phyloP scores from a whole-genome alignment of 2,888 invertebrate genomes.

The Mythimna ferrago region DNA sequence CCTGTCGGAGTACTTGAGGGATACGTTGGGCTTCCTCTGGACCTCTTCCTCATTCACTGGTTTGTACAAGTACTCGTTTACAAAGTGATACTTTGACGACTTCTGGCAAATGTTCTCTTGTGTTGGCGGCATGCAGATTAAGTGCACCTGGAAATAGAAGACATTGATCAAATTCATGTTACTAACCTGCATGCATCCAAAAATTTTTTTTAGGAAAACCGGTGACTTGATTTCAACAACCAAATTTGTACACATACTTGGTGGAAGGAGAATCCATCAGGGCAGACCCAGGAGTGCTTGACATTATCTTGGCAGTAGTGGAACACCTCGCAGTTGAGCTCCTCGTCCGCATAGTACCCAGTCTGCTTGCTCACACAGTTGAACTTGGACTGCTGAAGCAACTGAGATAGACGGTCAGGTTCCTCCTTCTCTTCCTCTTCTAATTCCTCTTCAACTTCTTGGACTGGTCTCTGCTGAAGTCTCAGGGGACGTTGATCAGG shows the following conservation, averaged over 20 bases:
- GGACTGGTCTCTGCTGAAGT: slow-evolving; percentile 77
- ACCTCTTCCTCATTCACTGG: slow-evolving; percentile 96
- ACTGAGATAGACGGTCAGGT: slow-evolving; percentile 95
- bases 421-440: slow-evolving; percentile 95
- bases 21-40: slow-evolving; percentile 95
- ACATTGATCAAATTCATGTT: neutral
- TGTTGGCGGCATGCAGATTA: slow-evolving; percentile 98
- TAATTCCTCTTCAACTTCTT: slow-evolving; percentile 87
- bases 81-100: slow-evolving; percentile 97
- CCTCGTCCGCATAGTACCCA: slow-evolving; percentile 97
- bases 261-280: slow-evolving; percentile 97
- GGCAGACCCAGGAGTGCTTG: slow-evolving; percentile 98
- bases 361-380: slow-evolving; percentile 95
- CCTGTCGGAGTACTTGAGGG: slow-evolving; percentile 95
- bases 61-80: slow-evolving; percentile 97
- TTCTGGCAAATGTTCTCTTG: slow-evolving; percentile 97
- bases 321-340: slow-evolving; percentile 97
- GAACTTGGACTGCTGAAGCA: slow-evolving; percentile 96
- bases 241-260: slow-evolving; percentile 88
- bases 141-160: slow-evolving; percentile 92
- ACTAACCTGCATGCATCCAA: neutral
- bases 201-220: neutral
- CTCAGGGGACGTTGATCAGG: slow-evolving; percentile 79
- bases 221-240: neutral
- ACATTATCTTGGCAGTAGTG: slow-evolving; percentile 98